Base-by-base conservation (phyloP, 1,140 invertebrate species). In the Lepidurus arcticus region DNA sequence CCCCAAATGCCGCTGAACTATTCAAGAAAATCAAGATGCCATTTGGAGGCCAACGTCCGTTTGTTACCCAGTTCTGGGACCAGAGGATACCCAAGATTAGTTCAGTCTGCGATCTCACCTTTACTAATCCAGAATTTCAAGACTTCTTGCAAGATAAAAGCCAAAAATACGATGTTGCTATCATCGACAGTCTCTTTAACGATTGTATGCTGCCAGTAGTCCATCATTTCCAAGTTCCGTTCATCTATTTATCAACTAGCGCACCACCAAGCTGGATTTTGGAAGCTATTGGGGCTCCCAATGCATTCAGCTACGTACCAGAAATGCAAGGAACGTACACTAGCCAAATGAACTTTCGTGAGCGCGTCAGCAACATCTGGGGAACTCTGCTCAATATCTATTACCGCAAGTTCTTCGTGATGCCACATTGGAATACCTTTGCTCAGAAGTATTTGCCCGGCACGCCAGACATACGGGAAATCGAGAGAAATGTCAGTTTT, bases 211-310 rank as follows among this genome's bases (percentile, higher is more conserved):
- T 83, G 53, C 80, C 80, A 5, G 44, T 83, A 1, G 79, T 82
- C 3, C 80, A 82, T 24, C 87, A 89, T 80, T 86, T 91, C 26
- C 84, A 88, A 77, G 88, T 88, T 3, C 91, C 91, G 0, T 86
- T 90, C 6, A 88, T 93, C 4, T 85, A 81, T 43, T 77, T 81
- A 16, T 81, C 80, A 42, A 79, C 81, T 8, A 7, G 34, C n/a
- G 44, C 44, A n/a, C 42, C n/a, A 0, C 73, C 73, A 21, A 16
- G 11, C 6, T 78, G 78, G 78, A 24, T 86, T 0, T 80, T 89
- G 13, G 87, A 85, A 78, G 88, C 89, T 3, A 87, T 87, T 53
- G 83, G 86, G 6, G 79, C 89, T 26, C 88, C 90, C 85, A 85
- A 89, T 10, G 92, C 88, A 88, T 86, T 88, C 75, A 87, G 86